phyloP scores from a whole-genome alignment of 1,140 invertebrate genomes.

The Bombus polaris region DNA sequence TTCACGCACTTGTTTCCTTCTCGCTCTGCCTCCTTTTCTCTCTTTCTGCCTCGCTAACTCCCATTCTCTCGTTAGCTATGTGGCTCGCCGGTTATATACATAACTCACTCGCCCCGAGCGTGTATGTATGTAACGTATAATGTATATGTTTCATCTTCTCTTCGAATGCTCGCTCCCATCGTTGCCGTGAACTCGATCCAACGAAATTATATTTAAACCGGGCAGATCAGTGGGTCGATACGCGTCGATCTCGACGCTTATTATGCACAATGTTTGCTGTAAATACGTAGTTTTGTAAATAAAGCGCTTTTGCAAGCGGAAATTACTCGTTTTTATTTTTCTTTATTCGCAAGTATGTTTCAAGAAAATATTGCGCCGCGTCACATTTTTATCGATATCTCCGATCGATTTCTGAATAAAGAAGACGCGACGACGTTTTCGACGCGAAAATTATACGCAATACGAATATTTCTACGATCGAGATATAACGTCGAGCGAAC shows the following conservation, averaged over 20 bases:
- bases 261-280: too few relatives aligned
- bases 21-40: neutral
- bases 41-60: neutral
- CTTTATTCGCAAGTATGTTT: neutral
- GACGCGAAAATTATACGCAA: too few relatives aligned
- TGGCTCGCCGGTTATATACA: neutral
- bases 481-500: neutral
- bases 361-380: neutral
- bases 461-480: too few relatives aligned
- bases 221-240: neutral
- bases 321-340: too few relatives aligned
- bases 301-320: too few relatives aligned
- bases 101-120: neutral
- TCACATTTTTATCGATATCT: neutral
- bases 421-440: too few relatives aligned
- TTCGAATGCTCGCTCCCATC: neutral
- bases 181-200: neutral
- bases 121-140: neutral
- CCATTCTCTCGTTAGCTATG: neutral
- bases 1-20: neutral
- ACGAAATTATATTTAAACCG: neutral
- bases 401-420: too few relatives aligned
- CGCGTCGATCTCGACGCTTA: neutral
- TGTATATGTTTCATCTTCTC: neutral
- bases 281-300: too few relatives aligned